Base-by-base conservation (phyloP, 2,113 vertebrate species). In the Hyaena hyaena region DNA sequence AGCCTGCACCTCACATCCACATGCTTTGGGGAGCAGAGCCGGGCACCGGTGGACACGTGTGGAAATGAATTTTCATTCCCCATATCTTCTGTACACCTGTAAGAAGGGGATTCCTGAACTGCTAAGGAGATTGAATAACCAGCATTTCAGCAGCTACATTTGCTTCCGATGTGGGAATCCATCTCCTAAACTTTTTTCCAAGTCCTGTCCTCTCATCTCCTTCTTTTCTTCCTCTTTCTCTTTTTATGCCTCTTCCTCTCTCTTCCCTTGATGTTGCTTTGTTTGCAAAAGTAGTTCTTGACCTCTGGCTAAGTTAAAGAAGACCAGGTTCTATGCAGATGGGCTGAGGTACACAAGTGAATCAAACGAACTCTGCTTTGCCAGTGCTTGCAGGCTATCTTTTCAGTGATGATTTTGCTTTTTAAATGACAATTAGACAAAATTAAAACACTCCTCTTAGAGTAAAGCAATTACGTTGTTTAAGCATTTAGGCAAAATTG, bases 1-100 rank as follows among this genome's bases (percentile, higher is more conserved):
- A 43, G 97, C 79, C 65, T 97, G 94, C 96, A 97, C 87, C 96
- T 98, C 84, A 81, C 95, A 86, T 85, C 79, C 48, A 97, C 92
- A 80, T 90, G 81, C 45, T 11, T 35, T 69, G 69, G 65, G 94
- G 63, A 21, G 0, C 33, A 73, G 82, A 10, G 0, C 76, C 1
- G 16, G 91, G 98, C 58, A n/a, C 96, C 95, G 88, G 31, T 87
- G 76, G 96, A 12, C n/a, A 45, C 65, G 50, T 31, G 74, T 4
- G 4, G 76, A 97, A 95, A 91, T 77, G 61, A 95, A 39, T 68
- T 35, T 45, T 69, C 74, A 66, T 94, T 79, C 91, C 43, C 53
- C n/a, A 31, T 43, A 90, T 80, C 91, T 90, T 94, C 88, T n/a
- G 97, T 84, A n/a, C n/a, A n/a, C 19, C 5, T 28, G 45, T 0